Evolutionary conservation across 2,113 vertebrate genomes (phyloP), one percentile per base, ranked within the genome.

Genomic region (Elephantulus edwardii): DNA sequence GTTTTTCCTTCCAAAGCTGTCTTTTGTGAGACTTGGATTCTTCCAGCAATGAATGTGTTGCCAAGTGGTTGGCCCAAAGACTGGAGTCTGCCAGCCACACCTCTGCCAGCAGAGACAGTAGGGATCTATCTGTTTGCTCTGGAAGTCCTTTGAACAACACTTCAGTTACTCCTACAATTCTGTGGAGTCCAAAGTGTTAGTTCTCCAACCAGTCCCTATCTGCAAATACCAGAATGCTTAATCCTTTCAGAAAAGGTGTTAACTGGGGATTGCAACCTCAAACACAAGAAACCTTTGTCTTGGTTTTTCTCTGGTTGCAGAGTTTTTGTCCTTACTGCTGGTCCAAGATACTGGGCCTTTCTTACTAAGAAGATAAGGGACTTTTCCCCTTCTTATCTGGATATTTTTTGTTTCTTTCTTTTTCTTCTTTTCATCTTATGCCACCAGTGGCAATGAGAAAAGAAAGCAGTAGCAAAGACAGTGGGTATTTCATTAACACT

Each of bases 91-190:
- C 94, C 86, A 90, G 91, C 6, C 14, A 5, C 2, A 1, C 35
- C 8, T 13, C 83, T 14, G 26, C 88, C n/a, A 0, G 66, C 1
- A 2, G 38, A 52, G 7, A 44, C 85, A 68, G 92, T 89, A 83
- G 70, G 94, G 94, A 95, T 92, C 95, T 96, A n/a, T n/a, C 97
- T 96, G 96, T 97, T 98, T 97, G 96, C 94, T 97, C 96, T 96
- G 77, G 64, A 91, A 93, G 93, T 94, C 42, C 92, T 98, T 97
- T 98, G 96, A 98, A 97, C 96, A 97, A 83, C 81, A 93, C 91
- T 96, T 97, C 84, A 60, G 71, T 60, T 93, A 88, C 94, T 96
- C 96, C 95, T 92, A 77, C 94, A 93, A 80, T n/a, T n/a, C n/a
- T 52, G 82, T 95, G 95, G 97, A n/a, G 95, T 93, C 96, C 95